phyloP scores from a whole-genome alignment of 92 coral and sea anemone genomes.

The Micromussa lordhowensis region DNA sequence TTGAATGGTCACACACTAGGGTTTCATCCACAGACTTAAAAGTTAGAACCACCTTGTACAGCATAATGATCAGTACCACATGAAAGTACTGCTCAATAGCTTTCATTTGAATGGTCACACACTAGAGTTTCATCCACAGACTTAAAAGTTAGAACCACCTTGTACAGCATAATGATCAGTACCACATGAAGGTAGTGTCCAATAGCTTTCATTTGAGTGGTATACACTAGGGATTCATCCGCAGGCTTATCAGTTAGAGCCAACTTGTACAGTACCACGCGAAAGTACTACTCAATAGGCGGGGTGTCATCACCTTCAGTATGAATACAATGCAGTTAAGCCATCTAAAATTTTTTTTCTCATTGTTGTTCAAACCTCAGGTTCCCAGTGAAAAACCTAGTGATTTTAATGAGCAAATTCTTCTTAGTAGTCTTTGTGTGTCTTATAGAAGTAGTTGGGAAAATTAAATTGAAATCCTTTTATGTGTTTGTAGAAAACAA shows the following conservation, averaged over 20 bases:
- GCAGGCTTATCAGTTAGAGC: not conserved
- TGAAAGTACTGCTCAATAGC: not conserved
- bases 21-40: not conserved
- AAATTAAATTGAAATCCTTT: not conserved
- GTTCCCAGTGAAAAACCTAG: no score
- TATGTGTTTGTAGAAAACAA: constrained; percentile 78
- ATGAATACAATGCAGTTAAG: no score
- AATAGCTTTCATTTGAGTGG: not conserved
- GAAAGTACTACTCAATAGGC: not conserved
- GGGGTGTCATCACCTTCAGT: no score
- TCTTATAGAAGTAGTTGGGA: not conserved
- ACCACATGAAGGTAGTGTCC: not conserved
- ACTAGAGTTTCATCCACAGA: not conserved
- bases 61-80: not conserved
- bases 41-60: not conserved
- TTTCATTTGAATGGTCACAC: not conserved
- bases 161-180: not conserved
- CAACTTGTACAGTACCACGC: not conserved
- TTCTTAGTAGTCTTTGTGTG: not conserved
- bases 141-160: not conserved
- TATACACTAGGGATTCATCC: not conserved
- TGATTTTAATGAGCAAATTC: not conserved
- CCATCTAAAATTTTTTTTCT: not conserved
- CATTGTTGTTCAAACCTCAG: not conserved
- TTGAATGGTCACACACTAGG: not conserved